Conservation (phyloP, 2,888 invertebrate genomes). For the Megamerina dolium region DNA sequence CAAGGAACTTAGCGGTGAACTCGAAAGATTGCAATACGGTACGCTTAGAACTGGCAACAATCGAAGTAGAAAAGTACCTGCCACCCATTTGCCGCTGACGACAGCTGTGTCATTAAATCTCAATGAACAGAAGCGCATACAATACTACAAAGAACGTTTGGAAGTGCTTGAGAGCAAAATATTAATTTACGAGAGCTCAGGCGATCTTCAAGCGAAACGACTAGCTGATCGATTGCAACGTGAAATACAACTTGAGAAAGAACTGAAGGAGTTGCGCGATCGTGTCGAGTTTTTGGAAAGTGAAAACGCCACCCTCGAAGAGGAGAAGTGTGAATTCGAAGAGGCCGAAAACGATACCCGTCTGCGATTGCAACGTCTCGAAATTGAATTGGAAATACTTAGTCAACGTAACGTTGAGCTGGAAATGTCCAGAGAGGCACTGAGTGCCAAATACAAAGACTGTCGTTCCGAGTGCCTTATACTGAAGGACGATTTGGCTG, state of each 20-base stretch:
- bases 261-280: constrained; percentile 50
- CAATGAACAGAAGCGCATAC: constrained; percentile 55
- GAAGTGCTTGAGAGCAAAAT: constrained; percentile 61
- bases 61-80: constrained; percentile 26
- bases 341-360: constrained; percentile 70
- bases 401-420: constrained; percentile 51
- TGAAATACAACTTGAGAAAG: constrained; percentile 54
- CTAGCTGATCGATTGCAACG: constrained; percentile 59
- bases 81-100: constrained; percentile 4
- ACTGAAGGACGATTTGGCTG: constrained; percentile 38
- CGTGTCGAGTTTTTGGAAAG: constrained; percentile 57
- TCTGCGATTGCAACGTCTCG: constrained; percentile 52
- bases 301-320: constrained; percentile 61
- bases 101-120: constrained; percentile 21
- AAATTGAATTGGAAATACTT: constrained; percentile 58
- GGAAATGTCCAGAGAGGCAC: constrained; percentile 56
- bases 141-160: constrained; percentile 62
- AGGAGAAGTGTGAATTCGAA: constrained; percentile 68
- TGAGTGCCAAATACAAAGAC: constrained; percentile 55
- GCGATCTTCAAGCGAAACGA: constrained; percentile 58
- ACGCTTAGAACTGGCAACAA: constrained; percentile 11
- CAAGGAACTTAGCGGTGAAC: constrained; percentile 55
- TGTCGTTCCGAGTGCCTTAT: constrained; percentile 44
- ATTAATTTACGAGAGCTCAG: constrained; percentile 61
- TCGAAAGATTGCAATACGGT: constrained; percentile 51